Evolutionary conservation across 1,140 invertebrate genomes (phyloP), one percentile per base, ranked within the genome.

Genomic region (Hylaeus anthracinus): DNA sequence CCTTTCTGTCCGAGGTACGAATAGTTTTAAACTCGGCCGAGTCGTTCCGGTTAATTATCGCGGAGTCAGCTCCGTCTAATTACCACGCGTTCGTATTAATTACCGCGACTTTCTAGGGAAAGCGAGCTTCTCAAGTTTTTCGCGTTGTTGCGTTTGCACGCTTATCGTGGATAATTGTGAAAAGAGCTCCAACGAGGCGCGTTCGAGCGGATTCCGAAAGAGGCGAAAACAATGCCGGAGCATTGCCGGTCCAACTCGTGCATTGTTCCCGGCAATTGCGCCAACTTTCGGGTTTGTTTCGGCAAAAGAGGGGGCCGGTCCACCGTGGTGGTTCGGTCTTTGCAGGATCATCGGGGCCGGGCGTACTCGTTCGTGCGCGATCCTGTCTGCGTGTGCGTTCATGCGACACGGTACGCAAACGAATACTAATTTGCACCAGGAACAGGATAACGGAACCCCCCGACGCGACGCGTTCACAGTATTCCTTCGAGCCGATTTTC

Each of bases 371-470:
- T 48, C 45, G 45, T 48, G 45, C 45, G 45, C 45, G 8, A 48
- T 48, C 45, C 45, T 6, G 45, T 48, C 48, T 61, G 51, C 77
- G 78, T 81, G 77, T 88, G 88, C 88, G 84, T 86, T 84, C 82
- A 81, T 51, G 86, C 81, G 86, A 79, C 74, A 75, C 82, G 6
- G 79, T 80, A 89, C 80, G 88, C 87, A 86, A 90, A 90, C 88
- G 83, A 89, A 90, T 87, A 86, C 86, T 85, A 88, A 89, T 90
- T 89, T 77, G 73, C 81, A 80, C 79, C 41, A 9, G 2, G 45
- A 41, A 71, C 76, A 60, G 79, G 77, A 82, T 83, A 82, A 79
- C 84, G 73, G 70, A 72, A 82, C 56, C 5, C 39, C 8, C 63
- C 70, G 58, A 72, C 71, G 67, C 70, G 58, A 72, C 71, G 58